Conservation (phyloP, 2,888 invertebrate species). For the Ichneumon xanthorius region DNA sequence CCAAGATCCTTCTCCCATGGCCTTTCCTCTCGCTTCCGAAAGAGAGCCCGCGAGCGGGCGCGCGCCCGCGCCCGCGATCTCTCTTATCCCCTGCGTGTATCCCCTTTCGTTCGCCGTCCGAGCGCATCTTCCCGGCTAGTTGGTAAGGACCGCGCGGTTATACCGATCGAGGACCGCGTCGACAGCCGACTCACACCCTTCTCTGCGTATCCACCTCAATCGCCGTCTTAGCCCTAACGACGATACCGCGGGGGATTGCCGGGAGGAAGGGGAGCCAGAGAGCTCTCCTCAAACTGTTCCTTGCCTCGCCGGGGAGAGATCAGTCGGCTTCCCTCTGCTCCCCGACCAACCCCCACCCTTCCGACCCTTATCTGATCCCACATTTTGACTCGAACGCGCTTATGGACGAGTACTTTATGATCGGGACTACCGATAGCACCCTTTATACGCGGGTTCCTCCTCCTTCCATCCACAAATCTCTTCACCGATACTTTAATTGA, state of each 20-base stretch:
- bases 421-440: conserved; percentile 69
- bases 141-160: conserved; percentile 46
- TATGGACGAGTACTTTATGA: conserved; percentile 73
- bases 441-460: conserved; percentile 55
- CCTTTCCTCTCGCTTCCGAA: conserved; percentile 48
- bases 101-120: conserved; percentile 33
- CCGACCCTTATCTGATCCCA: conserved; percentile 68
- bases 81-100: conserved; percentile 49
- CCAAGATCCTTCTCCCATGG: conserved; percentile 68
- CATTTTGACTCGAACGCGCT: conserved; percentile 71
- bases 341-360: neutral
- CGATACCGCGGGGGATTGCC: conserved; percentile 49
- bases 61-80: conserved; percentile 43
- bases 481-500: conserved; percentile 66
- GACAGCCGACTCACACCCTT: conserved; percentile 66
- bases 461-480: conserved; percentile 53
- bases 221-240: conserved; percentile 60
- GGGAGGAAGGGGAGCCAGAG: neutral
- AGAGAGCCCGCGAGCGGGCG: conserved; percentile 32
- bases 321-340: conserved; percentile 43
- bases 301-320: conserved; percentile 36
- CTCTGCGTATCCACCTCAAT: conserved; percentile 67
- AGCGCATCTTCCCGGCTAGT: conserved; percentile 32
- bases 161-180: conserved; percentile 57
- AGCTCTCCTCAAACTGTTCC: conserved; percentile 47